phyloP scores from a whole-genome alignment of 2,113 vertebrate genomes.

The Sceloporus tristichus region DNA sequence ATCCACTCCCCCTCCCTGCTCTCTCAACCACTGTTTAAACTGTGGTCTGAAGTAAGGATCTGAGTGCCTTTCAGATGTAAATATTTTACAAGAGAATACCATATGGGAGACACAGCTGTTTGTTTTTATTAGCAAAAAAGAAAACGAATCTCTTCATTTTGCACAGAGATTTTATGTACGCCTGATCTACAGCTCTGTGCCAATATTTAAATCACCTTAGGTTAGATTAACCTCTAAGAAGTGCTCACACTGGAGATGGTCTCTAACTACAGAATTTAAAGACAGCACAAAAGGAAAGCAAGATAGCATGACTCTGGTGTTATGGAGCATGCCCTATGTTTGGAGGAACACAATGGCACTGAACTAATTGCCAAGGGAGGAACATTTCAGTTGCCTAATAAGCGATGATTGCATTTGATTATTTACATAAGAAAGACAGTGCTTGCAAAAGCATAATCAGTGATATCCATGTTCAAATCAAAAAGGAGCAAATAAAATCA shows the following conservation, averaged over 20 bases:
- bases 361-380: constrained; percentile 19
- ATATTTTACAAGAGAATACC: constrained; percentile 78
- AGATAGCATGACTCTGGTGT: constrained; percentile 26
- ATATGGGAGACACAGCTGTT: constrained; percentile 78
- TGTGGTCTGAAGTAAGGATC: constrained; percentile 65
- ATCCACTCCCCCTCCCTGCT: background rate
- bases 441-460: constrained; percentile 29
- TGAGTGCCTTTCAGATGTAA: constrained; percentile 78
- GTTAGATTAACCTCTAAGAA: constrained; percentile 72
- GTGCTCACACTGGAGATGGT: constrained; percentile 51
- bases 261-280: constrained; percentile 56
- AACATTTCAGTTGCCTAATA: constrained; percentile 11
- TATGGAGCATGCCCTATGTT: background rate
- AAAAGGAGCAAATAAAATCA: constrained; percentile 25
- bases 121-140: constrained; percentile 73
- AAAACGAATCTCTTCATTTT: constrained; percentile 67
- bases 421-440: constrained; percentile 10
- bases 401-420: background rate
- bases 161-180: constrained; percentile 52
- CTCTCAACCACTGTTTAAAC: constrained; percentile 68
- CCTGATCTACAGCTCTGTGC: constrained; percentile 17
- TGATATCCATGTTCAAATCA: constrained; percentile 32
- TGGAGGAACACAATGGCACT: constrained; percentile 11
- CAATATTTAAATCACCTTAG: constrained; percentile 72
- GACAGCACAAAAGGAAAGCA: constrained; percentile 59